Conservation (phyloP, 2,888 invertebrate species). For the Alloscopus bannaensis region DNA sequence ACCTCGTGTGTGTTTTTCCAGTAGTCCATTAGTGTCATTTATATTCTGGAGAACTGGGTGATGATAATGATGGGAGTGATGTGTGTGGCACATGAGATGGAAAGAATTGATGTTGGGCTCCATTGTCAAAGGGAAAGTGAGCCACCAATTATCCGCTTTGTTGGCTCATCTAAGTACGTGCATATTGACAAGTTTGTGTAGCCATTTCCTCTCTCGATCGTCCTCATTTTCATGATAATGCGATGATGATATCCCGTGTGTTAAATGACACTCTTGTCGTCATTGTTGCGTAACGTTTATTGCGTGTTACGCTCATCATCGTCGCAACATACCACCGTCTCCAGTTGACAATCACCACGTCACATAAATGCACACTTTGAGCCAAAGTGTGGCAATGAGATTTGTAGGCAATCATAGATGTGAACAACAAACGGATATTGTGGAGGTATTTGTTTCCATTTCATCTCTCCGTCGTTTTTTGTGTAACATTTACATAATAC, state of each 20-base stretch:
- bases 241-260: too few relatives aligned
- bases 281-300: too few relatives aligned
- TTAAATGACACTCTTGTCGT: too few relatives aligned
- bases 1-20: not conserved
- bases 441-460: not conserved
- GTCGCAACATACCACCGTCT: too few relatives aligned
- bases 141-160: too few relatives aligned
- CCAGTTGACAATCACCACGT: too few relatives aligned
- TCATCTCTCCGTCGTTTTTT: constrained; percentile 2
- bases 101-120: not conserved
- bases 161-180: too few relatives aligned
- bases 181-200: too few relatives aligned
- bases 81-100: not conserved
- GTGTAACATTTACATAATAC: constrained; percentile 2
- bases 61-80: not conserved
- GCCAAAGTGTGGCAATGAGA: not conserved
- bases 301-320: too few relatives aligned
- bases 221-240: too few relatives aligned
- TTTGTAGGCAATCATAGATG: constrained; percentile 7
- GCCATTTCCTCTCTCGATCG: too few relatives aligned
- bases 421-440: not conserved
- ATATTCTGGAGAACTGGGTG: not conserved
- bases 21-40: not conserved
- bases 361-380: constrained; percentile 1
- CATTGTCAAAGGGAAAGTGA: too few relatives aligned